A percentile compares a stretch with the other conserved stretches of the same genome.
Conservation (phyloP, 2,797 vertebrate species). For the Neosilurus mollespiculum region DNA sequence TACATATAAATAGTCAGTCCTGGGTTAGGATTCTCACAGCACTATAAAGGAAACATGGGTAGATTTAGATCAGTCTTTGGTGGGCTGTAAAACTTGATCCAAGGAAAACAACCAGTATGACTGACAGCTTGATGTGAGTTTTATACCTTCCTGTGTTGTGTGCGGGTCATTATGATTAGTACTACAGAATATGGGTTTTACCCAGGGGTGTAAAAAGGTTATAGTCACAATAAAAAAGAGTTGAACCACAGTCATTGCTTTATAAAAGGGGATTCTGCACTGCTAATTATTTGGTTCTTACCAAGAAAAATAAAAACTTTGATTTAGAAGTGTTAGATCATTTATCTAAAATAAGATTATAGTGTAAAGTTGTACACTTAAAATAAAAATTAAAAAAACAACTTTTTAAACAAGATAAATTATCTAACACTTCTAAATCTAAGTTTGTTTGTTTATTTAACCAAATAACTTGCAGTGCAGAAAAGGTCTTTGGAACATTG, state of each 20-base stretch:
- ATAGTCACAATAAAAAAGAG: constrained; percentile 24
- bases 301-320: too few relatives aligned
- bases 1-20: not conserved
- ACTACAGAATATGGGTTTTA: not conserved
- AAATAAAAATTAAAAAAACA: too few relatives aligned
- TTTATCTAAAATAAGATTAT: too few relatives aligned
- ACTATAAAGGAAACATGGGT: not conserved
- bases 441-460: too few relatives aligned
- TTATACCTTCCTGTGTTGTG: constrained; percentile 15
- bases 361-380: too few relatives aligned
- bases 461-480: too few relatives aligned
- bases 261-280: constrained; percentile 13
- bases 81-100: constrained; percentile 18
- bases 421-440: too few relatives aligned
- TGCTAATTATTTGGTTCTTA: too few relatives aligned
- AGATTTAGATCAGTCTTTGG: constrained; percentile 2
- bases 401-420: too few relatives aligned
- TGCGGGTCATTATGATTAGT: not conserved
- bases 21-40: constrained; percentile 22
- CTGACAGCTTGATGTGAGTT: not conserved
- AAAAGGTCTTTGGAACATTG: not conserved
- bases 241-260: not conserved
- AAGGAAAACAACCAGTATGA: constrained; percentile 1
- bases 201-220: not conserved
- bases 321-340: too few relatives aligned